These are phyloP conservation scores for Gallinago jamesoni DNA, from an alignment of 2,113 vertebrate species.

Conservation along the genomic window DNA sequence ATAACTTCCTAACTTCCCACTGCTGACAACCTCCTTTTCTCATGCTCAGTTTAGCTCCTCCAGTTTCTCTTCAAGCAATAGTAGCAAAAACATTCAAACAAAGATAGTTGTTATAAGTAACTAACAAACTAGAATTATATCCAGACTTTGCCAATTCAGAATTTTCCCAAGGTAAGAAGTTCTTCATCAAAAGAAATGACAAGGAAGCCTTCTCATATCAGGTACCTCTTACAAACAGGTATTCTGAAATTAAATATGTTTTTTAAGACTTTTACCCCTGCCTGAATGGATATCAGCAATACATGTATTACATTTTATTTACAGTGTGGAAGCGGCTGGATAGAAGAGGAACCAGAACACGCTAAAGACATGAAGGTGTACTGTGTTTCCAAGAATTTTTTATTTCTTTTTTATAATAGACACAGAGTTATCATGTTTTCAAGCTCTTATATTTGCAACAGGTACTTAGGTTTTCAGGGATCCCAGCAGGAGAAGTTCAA, in stretches of 20 bases:
- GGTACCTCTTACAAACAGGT: background rate
- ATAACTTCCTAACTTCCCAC: background rate
- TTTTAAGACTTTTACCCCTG: background rate
- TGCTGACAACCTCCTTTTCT: background rate
- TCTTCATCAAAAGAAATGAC: background rate
- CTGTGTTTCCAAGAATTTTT: background rate
- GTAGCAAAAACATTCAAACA: background rate
- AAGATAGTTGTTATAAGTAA: background rate
- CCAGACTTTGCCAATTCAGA: background rate
- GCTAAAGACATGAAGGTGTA: background rate
- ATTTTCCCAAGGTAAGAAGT: background rate
- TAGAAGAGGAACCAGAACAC: background rate
- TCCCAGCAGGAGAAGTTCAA: background rate
- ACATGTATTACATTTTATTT: background rate
- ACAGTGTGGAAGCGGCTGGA: background rate
- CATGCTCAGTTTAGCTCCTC: background rate
- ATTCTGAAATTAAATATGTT: background rate
- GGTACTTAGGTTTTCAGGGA: background rate
- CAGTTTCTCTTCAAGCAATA: background rate
- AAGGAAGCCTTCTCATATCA: background rate
- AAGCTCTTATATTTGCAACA: background rate
- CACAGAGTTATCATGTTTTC: background rate
- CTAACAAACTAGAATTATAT: background rate
- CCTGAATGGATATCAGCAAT: background rate
- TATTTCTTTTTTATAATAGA: background rate